phyloP scores from a whole-genome alignment of 1,140 invertebrate species.

The Stegodyphus dumicola region DNA sequence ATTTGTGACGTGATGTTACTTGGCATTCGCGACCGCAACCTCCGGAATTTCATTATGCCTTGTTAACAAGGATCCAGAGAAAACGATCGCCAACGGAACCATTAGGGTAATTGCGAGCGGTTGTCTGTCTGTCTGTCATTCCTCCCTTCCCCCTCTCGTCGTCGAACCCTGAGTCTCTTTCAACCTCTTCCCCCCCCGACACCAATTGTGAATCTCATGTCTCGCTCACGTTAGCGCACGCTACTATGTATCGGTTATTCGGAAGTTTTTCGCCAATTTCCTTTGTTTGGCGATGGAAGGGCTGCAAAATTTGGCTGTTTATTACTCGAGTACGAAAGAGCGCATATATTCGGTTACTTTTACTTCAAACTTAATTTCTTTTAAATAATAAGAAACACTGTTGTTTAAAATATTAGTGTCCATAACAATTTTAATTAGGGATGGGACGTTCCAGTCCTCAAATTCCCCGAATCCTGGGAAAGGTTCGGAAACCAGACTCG shows the following conservation, averaged over 20 bases:
- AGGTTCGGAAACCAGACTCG: no score
- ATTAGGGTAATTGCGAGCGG: constrained; percentile 58
- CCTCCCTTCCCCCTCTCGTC: neutral
- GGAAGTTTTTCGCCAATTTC: neutral
- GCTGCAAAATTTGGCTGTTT: neutral
- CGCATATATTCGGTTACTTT: no score
- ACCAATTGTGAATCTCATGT: constrained; percentile 5
- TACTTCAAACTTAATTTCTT: no score
- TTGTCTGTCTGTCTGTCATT: constrained; percentile 36
- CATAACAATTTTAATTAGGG: no score
- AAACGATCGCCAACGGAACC: constrained; percentile 60
- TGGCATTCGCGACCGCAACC: constrained; percentile 52
- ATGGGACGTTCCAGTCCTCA: no score
- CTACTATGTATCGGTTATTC: neutral
- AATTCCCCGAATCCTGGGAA: no score
- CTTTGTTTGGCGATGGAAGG: neutral
- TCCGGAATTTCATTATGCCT: constrained; percentile 60
- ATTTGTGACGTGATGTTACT: constrained; percentile 49
- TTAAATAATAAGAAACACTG: no score
- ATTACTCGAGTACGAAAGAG: neutral
- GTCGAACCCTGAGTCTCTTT: neutral
- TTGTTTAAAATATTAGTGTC: no score
- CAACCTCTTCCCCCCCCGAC: neutral
- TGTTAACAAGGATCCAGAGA: constrained; percentile 54
- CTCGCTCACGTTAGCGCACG: neutral